Conservation (phyloP, 2,888 invertebrate genomes). For the Loripinus fragilis region DNA sequence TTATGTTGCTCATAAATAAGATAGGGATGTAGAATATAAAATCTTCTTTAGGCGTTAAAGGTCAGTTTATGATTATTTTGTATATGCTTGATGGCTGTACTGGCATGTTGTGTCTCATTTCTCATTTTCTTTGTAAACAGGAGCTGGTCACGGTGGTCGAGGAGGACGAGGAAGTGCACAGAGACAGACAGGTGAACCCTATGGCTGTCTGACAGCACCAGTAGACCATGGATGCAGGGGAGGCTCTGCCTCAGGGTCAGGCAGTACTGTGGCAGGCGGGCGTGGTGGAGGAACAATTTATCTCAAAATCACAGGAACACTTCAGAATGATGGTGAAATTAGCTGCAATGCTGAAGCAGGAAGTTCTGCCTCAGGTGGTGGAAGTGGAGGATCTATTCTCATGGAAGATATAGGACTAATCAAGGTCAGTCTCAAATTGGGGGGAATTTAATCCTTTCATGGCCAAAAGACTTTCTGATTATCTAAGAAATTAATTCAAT, state of each 20-base stretch:
- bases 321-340: slow-evolving; percentile 72
- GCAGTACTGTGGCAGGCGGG: slow-evolving; percentile 50
- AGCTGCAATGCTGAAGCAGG: slow-evolving; percentile 67
- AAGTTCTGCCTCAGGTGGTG: slow-evolving; percentile 63
- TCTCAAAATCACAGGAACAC: slow-evolving; percentile 58
- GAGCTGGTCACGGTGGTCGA: slow-evolving; percentile 75
- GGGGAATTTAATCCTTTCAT: no score
- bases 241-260: slow-evolving; percentile 50
- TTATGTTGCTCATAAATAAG: no score
- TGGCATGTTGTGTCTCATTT: no score
- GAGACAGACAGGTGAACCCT: slow-evolving; percentile 61
- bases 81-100: no score
- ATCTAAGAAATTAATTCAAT: no score
- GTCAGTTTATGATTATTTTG: no score
- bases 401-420: slow-evolving; percentile 58
- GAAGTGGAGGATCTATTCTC: slow-evolving; percentile 70
- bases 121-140: slow-evolving; percentile 36
- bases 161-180: slow-evolving; percentile 65
- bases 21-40: no score
- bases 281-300: slow-evolving; percentile 70
- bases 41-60: no score
- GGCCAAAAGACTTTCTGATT: no score
- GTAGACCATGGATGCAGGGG: slow-evolving; percentile 66
- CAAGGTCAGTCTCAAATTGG: no score
- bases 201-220: slow-evolving; percentile 69